Conservation (phyloP, 30 jellyfish, hydroid and myxozoan genomes). For the Aurelia coerulea region DNA sequence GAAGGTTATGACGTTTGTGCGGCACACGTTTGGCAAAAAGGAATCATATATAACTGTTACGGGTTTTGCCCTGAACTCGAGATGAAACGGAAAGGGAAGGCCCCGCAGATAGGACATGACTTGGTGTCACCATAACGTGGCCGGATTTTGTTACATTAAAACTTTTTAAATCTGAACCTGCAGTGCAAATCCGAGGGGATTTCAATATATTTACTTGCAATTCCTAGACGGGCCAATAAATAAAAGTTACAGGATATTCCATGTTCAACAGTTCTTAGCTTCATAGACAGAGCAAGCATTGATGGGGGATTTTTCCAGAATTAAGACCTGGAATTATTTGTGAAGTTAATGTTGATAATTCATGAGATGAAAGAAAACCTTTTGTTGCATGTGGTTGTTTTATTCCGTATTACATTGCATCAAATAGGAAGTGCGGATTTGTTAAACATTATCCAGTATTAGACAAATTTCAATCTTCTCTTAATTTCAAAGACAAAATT, state of each 20-base stretch:
- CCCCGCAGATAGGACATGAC: slow-evolving; percentile 10
- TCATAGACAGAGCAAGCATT: no score
- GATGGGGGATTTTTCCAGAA: slow-evolving; percentile 3
- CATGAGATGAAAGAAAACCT: slow-evolving; percentile 12
- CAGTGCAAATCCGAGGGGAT: no score
- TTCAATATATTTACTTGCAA: no score
- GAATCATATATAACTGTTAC: no score
- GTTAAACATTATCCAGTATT: slow-evolving; percentile 46
- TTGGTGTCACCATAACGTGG: background rate
- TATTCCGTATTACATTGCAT: slow-evolving; percentile 33
- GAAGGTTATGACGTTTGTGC: no score
- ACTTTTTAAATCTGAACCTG: no score
- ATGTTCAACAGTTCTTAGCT: no score
- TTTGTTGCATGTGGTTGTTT: slow-evolving; percentile 48
- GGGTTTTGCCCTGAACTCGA: slow-evolving; percentile 55
- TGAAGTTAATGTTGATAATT: slow-evolving; percentile 1
- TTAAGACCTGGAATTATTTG: slow-evolving; percentile 17
- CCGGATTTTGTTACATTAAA: no score
- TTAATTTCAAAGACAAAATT: background rate
- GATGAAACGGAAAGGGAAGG: slow-evolving; percentile 37
- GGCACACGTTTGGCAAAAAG: no score
- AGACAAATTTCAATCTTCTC: slow-evolving; percentile 23
- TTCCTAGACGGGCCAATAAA: no score
- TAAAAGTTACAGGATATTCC: no score
- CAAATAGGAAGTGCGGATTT: slow-evolving; percentile 59